Evolutionary conservation across 2,113 vertebrate genomes (phyloP).

Genomic region (Gadus macrocephalus): DNA sequence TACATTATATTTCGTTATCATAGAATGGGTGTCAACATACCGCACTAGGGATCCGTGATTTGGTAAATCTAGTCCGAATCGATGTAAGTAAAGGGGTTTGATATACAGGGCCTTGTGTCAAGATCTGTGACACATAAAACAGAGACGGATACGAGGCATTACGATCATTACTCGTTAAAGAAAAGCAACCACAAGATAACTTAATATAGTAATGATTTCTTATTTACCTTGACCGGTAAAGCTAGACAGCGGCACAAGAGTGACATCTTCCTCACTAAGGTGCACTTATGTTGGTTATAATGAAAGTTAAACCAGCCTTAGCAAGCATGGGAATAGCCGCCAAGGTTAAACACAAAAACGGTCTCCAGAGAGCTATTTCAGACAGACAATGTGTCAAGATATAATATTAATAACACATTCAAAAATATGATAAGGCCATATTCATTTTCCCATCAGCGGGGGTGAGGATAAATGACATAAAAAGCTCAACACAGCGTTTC

Average conservation of each 20-base stretch:
- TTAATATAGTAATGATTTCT: background rate
- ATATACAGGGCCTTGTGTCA: constrained; percentile 33
- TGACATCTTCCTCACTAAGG: constrained; percentile 35
- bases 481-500: too few relatives aligned
- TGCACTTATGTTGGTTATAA: background rate
- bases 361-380: too few relatives aligned
- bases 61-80: constrained; percentile 60
- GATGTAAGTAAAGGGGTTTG: constrained; percentile 43
- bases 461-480: too few relatives aligned
- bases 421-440: too few relatives aligned
- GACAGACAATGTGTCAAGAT: too few relatives aligned
- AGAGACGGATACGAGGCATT: background rate
- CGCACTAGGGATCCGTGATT: constrained; percentile 63
- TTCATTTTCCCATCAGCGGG: too few relatives aligned
- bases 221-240: constrained; percentile 37
- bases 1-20: too few relatives aligned
- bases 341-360: constrained; percentile 54
- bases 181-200: background rate
- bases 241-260: constrained; percentile 20
- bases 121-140: constrained; percentile 47
- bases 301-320: background rate
- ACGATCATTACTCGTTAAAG: background rate
- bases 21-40: constrained; percentile 33
- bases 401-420: too few relatives aligned
- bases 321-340: background rate